Base-by-base conservation (phyloP, 2,888 invertebrate species). In the Rhagonycha lutea region DNA sequence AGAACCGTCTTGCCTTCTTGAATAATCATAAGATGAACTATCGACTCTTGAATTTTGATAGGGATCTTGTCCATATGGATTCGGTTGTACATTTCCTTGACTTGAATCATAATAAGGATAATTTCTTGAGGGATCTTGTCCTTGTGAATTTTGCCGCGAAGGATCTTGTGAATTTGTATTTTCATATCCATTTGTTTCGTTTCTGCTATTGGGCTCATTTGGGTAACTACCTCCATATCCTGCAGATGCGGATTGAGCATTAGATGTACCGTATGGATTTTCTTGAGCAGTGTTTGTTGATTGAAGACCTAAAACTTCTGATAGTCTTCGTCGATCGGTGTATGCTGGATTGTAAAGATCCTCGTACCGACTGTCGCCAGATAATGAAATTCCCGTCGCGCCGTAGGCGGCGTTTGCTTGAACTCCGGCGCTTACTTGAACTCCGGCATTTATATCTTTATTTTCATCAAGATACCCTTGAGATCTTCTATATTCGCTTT, bases 401-500 rank as follows among this genome's bases (percentile, higher is more conserved):
- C 32, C 32, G 32, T 32, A 32, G 32, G 12, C 32, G n/a, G 11
- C 14, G 12, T 63, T 63, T 63, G 24, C 18, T 63, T 24, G 63
- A 18, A 2, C 23, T 18, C 8, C 18, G 7, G 11, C 14, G 12
- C 23, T 63, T 63, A n/a, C 18, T 63, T 24, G 63, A 18, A 2
- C 23, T 18, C 8, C 18, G 7, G 11, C 14, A 24, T 24, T 63
- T 2, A 24, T n/a, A 9, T 24, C 63, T 24, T 63, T 24, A 3
- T 63, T 63, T 63, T 63, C 23, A 4, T 18, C 32, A 32, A 32
- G 12, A n/a, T 76, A 72, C 14, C 23, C 24, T 11, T 73, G 71
- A 60, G 74, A 60, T 14, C 74, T 76, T 29, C 76, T 72, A 28
- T 80, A 77, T 32, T 75, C 77, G 14, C 73, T 76, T 72, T 74